Base-by-base conservation (phyloP, 2,797 vertebrate genomes). In the Rhynchonycteris naso region DNA sequence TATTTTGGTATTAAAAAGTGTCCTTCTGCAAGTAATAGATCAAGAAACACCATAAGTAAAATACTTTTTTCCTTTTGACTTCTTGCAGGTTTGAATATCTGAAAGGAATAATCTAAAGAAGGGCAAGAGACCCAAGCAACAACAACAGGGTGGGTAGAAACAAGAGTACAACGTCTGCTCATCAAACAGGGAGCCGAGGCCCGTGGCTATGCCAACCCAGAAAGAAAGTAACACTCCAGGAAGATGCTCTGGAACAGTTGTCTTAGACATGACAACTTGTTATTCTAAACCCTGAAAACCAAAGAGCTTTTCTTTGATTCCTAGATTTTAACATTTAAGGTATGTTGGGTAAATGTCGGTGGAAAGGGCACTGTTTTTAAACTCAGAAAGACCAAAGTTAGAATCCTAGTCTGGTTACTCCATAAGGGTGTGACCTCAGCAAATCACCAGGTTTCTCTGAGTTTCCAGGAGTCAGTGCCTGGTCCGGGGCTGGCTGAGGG, bases 241-340 rank as follows among this genome's bases (percentile, higher is more conserved):
- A 33, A 43, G 47, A 14, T 14, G 38, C 16, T 26, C 78, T 71
- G n/a, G 24, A 24, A 22, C 35, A 56, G 18, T 4, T 33, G 43
- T n/a, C 35, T 74, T 69, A 54, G 43, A 38, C 68, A 19, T 1
- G 47, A 13, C 6, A 68, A 13, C 3, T 38, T 63, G 76, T 87
- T 22, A 63, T 81, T 63, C 61, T 87, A 76, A 72, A 63, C 16
- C 19, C 80, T 43, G 58, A 54, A 79, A 83, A 93, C 24, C 24
- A 61, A 33, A 52, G 88, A n/a, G 52, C 22, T 84, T 78, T 91
- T 35, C 61, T 90, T 71, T 71, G 56, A 78, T 72, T 66, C 61
- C 58, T 81, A 54, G 58, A 80, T 83, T 84, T 89, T 72, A 68
- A 63, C 87, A 33, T 50, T 84, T 13, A 71, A 83, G 90, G 56